Percentiles rank a stretch among this genome's conserved stretches.
These are phyloP conservation scores for Zosterops hypoxanthus DNA, from an alignment of 2,113 vertebrate genomes.

Conservation along the genomic window DNA sequence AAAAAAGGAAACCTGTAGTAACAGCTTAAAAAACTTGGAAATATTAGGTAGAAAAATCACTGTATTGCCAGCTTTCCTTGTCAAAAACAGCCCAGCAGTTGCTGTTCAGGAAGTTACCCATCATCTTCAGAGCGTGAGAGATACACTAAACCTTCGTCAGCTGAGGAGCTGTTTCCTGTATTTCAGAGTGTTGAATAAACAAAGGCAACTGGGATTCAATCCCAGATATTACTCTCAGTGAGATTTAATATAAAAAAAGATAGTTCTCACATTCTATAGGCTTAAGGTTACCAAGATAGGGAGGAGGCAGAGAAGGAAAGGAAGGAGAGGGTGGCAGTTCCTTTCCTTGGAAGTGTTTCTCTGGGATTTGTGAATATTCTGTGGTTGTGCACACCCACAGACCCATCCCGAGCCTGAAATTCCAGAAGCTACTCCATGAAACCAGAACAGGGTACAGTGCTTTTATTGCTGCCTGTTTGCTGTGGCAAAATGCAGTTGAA, in stretches of 20 bases:
- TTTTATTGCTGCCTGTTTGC: not conserved
- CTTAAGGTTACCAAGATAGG: not conserved
- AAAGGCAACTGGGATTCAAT: conserved; percentile 6
- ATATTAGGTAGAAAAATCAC: not conserved
- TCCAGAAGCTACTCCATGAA: not conserved
- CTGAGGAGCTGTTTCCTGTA: conserved; percentile 22
- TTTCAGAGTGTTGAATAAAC: not conserved
- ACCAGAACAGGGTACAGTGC: not conserved
- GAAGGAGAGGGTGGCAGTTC: not conserved
- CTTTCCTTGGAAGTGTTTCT: not conserved
- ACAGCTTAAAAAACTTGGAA: not conserved
- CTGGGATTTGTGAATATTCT: not conserved
- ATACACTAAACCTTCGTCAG: not conserved
- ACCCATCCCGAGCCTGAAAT: not conserved
- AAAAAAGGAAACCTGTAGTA: not conserved
- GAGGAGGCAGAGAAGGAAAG: not conserved
- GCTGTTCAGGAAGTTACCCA: not conserved
- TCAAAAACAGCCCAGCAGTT: not conserved
- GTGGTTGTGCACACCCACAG: not conserved
- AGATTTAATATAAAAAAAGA: not conserved
- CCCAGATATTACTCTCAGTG: not conserved
- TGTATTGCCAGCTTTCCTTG: not conserved
- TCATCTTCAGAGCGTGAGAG: not conserved
- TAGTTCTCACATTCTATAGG: not conserved
- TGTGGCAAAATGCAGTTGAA: not conserved